Base-by-base conservation (phyloP, 2,888 invertebrate genomes). In the Mimachlamys varia region DNA sequence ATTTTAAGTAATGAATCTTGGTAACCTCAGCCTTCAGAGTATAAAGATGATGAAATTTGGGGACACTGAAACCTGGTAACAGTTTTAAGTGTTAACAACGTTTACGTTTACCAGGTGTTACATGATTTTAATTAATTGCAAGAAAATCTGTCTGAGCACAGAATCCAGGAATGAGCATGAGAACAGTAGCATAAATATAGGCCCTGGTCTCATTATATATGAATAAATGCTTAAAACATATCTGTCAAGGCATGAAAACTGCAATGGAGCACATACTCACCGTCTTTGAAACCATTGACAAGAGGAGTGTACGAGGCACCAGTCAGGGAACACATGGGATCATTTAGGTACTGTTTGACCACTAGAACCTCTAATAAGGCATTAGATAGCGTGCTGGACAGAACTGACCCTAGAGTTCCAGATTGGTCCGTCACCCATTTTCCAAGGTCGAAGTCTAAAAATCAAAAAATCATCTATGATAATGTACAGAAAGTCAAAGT, bases 241-340 rank as follows among this genome's bases (percentile, higher is more conserved):
- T 53, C 53, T 53, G 2, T 53, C 19, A 53, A 53, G 19, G 3
- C 5, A 53, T 13, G 53, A 44, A 44, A 44, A 44, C 44, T 53
- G 87, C 17, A 33, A 89, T 87, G 19, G 37, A 5, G 37, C 38
- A 10, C 87, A n/a, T n/a, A n/a, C n/a, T 90, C 89, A 91, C 91
- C 88, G 27, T 89, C 89, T 62, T 90, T 90, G 89, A 89, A 91
- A 37, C 90, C 90, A 17, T 49, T 58, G 27, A 90, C 87, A 19
- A 89, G 55, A 37, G 88, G 62, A 17, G 89, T 87, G 15, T 88
- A 88, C 0, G 89, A 19, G 38, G 27, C 53, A 17, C 17, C 49
- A 33, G 55, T 87, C 55, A 89, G 88, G 15, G 87, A 89, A 91
- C 91, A 91, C 87, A 87, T 88, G 44, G 33, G 27, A n/a, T 49